phyloP scores from a whole-genome alignment of 2,797 vertebrate species.

The Scolopax bukidnonensis region DNA sequence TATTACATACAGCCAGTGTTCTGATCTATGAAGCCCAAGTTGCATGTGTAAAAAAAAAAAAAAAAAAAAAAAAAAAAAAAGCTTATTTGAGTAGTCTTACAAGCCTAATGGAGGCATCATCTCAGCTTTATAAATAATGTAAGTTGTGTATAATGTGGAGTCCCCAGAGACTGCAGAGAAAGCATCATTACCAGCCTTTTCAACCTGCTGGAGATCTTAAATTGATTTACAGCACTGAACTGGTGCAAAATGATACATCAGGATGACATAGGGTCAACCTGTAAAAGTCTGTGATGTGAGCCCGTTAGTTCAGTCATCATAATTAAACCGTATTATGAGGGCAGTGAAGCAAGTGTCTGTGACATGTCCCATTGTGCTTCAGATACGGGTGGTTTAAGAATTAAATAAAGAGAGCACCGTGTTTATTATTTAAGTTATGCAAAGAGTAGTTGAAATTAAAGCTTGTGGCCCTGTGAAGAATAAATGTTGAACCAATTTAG shows the following conservation, averaged over 20 bases:
- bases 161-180: slow-evolving; percentile 91
- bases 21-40: slow-evolving; percentile 58
- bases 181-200: slow-evolving; percentile 99
- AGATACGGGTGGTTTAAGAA: slow-evolving; percentile 49
- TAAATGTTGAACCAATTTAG: not conserved
- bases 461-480: not conserved
- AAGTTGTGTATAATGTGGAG: slow-evolving; percentile 94
- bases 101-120: slow-evolving; percentile 95
- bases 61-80: slow-evolving; percentile 82
- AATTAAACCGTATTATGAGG: slow-evolving; percentile 81
- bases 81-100: slow-evolving; percentile 84
- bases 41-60: slow-evolving; percentile 79
- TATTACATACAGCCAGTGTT: slow-evolving; percentile 33
- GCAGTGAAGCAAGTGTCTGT: slow-evolving; percentile 73
- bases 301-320: slow-evolving; percentile 83
- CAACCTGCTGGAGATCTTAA: slow-evolving; percentile 93
- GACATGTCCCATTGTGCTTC: slow-evolving; percentile 65
- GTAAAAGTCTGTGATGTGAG: slow-evolving; percentile 88
- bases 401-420: not conserved
- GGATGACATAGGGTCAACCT: slow-evolving; percentile 86
- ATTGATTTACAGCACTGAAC: slow-evolving; percentile 99
- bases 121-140: slow-evolving; percentile 99
- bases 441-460: slow-evolving; percentile 9
- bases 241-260: slow-evolving; percentile 97
- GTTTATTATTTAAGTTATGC: slow-evolving; percentile 25